Conservation (phyloP, 1,140 invertebrate species). For the Orussus abietinus region DNA sequence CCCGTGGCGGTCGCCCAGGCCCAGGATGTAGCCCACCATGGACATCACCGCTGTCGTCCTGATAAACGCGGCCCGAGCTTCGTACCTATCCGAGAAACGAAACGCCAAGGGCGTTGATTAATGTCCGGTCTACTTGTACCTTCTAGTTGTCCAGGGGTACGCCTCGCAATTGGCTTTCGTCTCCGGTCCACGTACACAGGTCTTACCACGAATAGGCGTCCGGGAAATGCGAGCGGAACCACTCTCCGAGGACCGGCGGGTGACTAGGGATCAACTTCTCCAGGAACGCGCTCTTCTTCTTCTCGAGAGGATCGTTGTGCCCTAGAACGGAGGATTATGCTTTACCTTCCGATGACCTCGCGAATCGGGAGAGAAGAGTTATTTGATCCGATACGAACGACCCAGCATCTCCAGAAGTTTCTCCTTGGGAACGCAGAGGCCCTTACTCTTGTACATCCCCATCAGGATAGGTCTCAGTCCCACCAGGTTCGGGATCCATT, state of each 20-base stretch:
- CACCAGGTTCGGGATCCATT: slow-evolving; percentile 89
- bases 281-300: slow-evolving; percentile 71
- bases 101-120: too few species aligned
- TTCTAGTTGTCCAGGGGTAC: too few species aligned
- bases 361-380: too few species aligned
- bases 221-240: slow-evolving; percentile 84
- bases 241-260: slow-evolving; percentile 85
- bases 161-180: too few species aligned
- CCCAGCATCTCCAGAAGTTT: too few species aligned
- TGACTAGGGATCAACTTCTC: slow-evolving; percentile 69
- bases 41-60: slow-evolving; percentile 95
- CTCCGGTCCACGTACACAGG: too few species aligned
- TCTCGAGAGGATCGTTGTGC: slow-evolving; percentile 60
- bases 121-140: too few species aligned
- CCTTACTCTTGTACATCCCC: slow-evolving; percentile 75
- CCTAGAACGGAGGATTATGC: slow-evolving; percentile 40
- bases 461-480: slow-evolving; percentile 72
- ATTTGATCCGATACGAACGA: too few species aligned
- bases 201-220: slow-evolving; percentile 84
- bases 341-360: too few species aligned
- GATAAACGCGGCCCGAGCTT: slow-evolving; percentile 82
- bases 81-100: slow-evolving; percentile 61
- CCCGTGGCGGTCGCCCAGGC: slow-evolving; percentile 94
- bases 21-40: slow-evolving; percentile 96
- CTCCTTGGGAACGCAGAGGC: too few species aligned